Conservation (phyloP, 2,113 vertebrate species). For the Labeo rohita region DNA sequence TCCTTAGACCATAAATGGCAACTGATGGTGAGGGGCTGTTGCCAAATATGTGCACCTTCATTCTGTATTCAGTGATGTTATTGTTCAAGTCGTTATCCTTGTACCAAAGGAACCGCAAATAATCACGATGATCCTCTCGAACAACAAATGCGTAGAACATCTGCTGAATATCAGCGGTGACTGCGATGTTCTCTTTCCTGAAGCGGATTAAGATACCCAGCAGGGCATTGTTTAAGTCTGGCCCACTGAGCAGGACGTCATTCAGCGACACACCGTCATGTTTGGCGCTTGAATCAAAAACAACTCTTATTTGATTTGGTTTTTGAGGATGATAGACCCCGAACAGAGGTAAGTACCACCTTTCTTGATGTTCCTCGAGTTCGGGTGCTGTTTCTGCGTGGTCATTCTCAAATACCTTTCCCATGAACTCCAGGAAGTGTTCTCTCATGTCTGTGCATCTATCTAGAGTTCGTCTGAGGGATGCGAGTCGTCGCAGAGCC, state of each 20-base stretch:
- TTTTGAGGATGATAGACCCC: not conserved
- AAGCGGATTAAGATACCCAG: too few species aligned
- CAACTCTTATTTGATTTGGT: not conserved
- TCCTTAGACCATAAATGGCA: slow-evolving; percentile 40
- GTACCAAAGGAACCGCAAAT: too few species aligned
- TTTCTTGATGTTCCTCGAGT: slow-evolving; percentile 42
- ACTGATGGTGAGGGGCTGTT: slow-evolving; percentile 31
- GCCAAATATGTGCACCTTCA: too few species aligned
- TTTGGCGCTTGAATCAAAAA: slow-evolving; percentile 29
- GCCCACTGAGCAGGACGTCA: slow-evolving; percentile 45
- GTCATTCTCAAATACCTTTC: slow-evolving; percentile 1
- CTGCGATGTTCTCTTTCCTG: too few species aligned
- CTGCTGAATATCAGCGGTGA: too few species aligned
- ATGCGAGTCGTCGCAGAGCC: not conserved
- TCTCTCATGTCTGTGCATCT: slow-evolving; percentile 46
- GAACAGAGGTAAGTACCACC: not conserved
- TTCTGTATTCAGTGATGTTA: too few species aligned
- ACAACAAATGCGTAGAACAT: too few species aligned
- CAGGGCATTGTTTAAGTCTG: slow-evolving; percentile 49
- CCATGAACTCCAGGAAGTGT: slow-evolving; percentile 49
- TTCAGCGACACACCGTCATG: slow-evolving; percentile 49
- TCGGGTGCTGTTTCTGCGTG: slow-evolving; percentile 23
- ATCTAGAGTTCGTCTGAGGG: not conserved
- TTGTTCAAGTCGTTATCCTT: too few species aligned
- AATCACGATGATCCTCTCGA: too few species aligned